Evolutionary conservation across 2,797 vertebrate species (phyloP).

Genomic region (Babyrousa celebensis): DNA sequence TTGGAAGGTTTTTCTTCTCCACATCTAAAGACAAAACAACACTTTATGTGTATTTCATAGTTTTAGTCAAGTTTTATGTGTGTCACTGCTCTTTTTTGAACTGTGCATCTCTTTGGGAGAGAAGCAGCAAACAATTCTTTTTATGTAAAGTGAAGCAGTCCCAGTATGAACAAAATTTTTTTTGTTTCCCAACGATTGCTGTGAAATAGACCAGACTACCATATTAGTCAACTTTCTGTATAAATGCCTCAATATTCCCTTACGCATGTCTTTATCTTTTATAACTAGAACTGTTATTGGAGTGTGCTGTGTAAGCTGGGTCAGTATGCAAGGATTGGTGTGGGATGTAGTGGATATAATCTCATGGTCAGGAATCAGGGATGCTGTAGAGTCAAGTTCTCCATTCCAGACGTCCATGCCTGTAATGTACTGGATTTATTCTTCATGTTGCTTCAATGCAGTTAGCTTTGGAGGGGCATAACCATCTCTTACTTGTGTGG

Average conservation of each 20-base stretch:
- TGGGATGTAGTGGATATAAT: not conserved
- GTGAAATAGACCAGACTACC: constrained; percentile 42
- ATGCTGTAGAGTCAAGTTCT: not conserved
- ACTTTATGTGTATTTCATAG: not conserved
- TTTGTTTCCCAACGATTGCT: constrained; percentile 55
- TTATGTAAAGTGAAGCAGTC: constrained; percentile 24
- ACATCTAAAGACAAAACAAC: not conserved
- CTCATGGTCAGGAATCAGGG: not conserved
- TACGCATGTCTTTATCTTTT: constrained; percentile 76
- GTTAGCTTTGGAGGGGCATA: not conserved
- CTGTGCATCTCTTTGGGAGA: not conserved
- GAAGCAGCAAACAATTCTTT: not conserved
- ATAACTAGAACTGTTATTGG: constrained; percentile 78
- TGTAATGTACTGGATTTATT: not conserved
- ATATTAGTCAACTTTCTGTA: constrained; percentile 11
- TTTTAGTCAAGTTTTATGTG: constrained; percentile 29
- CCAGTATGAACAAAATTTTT: not conserved
- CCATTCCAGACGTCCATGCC: not conserved
- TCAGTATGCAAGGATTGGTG: constrained; percentile 59
- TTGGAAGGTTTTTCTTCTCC: constrained; percentile 26
- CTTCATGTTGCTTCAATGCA: not conserved
- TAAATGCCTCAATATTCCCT: constrained; percentile 54
- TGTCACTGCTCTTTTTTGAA: constrained; percentile 35
- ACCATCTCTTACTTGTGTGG: not conserved
- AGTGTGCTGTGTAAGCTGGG: constrained; percentile 42